These are phyloP conservation scores for Drosophila ezoana DNA, from an alignment of 2,888 invertebrate genomes.

Conservation along the genomic window DNA sequence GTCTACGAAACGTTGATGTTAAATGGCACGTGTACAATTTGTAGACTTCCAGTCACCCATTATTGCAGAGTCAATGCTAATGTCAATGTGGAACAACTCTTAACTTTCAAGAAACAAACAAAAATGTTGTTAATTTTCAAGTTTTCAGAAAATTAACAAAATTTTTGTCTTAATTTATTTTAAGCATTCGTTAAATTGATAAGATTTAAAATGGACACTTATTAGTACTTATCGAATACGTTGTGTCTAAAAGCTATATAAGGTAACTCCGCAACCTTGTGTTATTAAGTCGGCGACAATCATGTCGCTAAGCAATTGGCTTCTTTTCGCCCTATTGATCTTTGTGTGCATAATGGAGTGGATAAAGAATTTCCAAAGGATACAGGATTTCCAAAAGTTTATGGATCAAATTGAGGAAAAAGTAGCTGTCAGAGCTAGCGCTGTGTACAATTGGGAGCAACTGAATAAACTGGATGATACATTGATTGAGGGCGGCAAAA, in stretches of 20 bases:
- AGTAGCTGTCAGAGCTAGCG: constrained; percentile 34
- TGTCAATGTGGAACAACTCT: no score
- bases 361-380: constrained; percentile 41
- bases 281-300: constrained; percentile 82
- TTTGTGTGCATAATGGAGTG: constrained; percentile 60
- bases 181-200: constrained; percentile 43
- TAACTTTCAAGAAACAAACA: neutral
- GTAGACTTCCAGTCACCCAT: constrained; percentile 22
- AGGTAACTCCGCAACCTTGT: constrained; percentile 86
- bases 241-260: constrained; percentile 73
- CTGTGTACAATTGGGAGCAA: constrained; percentile 75
- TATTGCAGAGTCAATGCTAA: constrained; percentile 14
- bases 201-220: constrained; percentile 44
- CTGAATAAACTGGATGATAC: constrained; percentile 85
- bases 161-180: no score
- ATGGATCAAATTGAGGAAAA: constrained; percentile 69
- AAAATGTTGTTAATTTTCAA: no score
- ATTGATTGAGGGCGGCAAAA: constrained; percentile 86
- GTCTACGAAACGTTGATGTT: neutral
- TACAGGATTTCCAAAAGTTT: constrained; percentile 84
- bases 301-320: constrained; percentile 85
- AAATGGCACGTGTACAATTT: neutral
- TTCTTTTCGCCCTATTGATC: constrained; percentile 63
- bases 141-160: constrained; percentile 44
- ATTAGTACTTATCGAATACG: constrained; percentile 33